Conservation (phyloP, 2,113 vertebrate genomes). For the Arvicanthis niloticus region DNA sequence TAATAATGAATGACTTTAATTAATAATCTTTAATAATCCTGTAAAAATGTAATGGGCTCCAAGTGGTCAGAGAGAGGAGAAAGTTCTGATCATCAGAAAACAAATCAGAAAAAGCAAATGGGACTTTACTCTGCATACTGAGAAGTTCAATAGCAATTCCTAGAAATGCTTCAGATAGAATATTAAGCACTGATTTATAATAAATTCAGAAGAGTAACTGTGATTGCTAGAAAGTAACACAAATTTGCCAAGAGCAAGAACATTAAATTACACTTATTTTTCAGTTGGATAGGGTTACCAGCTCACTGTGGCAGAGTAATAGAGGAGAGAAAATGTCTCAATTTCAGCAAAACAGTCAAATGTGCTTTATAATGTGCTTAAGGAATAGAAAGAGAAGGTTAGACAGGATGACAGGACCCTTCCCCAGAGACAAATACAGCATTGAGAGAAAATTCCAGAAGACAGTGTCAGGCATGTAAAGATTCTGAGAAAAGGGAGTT, state of each 20-base stretch:
- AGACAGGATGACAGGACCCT: neutral
- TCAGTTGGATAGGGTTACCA: neutral
- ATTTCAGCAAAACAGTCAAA: constrained; percentile 34
- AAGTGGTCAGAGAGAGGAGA: neutral
- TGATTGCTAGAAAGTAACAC: constrained; percentile 19
- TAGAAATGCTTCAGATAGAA: constrained; percentile 39
- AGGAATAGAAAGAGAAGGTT: constrained; percentile 28
- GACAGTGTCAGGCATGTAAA: neutral
- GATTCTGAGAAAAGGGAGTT: neutral
- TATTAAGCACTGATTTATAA: constrained; percentile 55
- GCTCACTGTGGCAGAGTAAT: neutral
- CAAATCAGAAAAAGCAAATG: neutral
- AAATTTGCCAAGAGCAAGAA: constrained; percentile 40
- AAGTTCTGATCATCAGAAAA: neutral
- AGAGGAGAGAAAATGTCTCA: constrained; percentile 9
- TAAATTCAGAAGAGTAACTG: neutral
- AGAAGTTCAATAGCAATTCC: constrained; percentile 3
- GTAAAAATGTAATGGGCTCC: neutral
- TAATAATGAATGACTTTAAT: constrained; percentile 15
- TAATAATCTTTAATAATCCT: constrained; percentile 3
- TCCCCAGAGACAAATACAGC: neutral
- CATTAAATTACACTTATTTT: constrained; percentile 27
- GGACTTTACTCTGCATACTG: neutral
- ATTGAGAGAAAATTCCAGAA: neutral
- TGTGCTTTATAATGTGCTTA: constrained; percentile 5